Base-by-base conservation (phyloP, 2,888 invertebrate species). In the Machimus rusticus region DNA sequence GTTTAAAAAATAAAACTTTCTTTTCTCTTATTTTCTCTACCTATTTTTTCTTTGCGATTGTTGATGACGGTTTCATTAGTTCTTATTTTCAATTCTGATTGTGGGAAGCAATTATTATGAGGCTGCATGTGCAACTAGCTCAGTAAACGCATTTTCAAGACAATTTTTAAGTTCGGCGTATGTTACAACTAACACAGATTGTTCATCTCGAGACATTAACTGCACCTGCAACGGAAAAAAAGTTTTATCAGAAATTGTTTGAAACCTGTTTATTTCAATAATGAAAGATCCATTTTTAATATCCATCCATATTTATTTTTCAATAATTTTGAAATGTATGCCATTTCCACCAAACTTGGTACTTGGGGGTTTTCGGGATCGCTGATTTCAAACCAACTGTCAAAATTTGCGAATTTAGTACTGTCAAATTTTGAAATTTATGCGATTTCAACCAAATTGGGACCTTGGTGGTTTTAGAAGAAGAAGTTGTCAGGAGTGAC, bases 101-200 rank as follows among this genome's bases (percentile, higher is more conserved):
- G 23, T 66, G 78, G 77, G 89, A 90, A 89, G 89, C 89, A 90
- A 91, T 91, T 91, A 88, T 88, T 89, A 92, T 90, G 92, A 91
- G 89, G 92, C 91, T 86, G 92, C 91, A 89, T 90, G 91, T 88
- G 92, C 91, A 91, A 92, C 89, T 90, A 97, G 94, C 93, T 99
- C 98, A 85, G 95, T 95, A 94, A 98, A 99, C 74, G 99, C 97
- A 91, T 96, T 96, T 92, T 99, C 98, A 91, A 99, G 95, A 93
- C 98, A 99, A 91, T 97, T 97, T 93, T 99, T 98, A 91, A 99
- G 94, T 93, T 99, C 99, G 31, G 97, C 96, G 93, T 98, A 99
- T 88, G 98, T 97, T 89, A 99, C 99, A 89, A 99, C 97, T 90
- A 99, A 94, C 89, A 99, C 96, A 93, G 98, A 99, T 93, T 98